Evolutionary conservation across 2,113 vertebrate species (phyloP).

Genomic region (Sebastes fasciatus): DNA sequence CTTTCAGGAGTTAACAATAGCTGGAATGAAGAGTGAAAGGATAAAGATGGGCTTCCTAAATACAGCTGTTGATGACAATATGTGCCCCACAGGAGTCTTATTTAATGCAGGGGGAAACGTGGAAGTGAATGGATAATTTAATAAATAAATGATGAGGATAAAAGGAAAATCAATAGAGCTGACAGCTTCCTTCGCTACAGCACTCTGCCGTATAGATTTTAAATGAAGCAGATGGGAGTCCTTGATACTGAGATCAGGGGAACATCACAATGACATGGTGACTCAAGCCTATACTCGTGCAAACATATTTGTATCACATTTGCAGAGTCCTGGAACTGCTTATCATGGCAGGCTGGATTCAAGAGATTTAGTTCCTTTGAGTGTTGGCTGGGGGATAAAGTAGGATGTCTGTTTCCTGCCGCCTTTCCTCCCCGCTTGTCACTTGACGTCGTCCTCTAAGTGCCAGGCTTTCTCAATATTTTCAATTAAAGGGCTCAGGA

Average conservation of each 20-base stretch:
- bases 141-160: slow-evolving; percentile 72
- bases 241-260: slow-evolving; percentile 38
- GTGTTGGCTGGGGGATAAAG: slow-evolving; percentile 45
- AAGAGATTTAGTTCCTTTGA: slow-evolving; percentile 52
- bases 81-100: slow-evolving; percentile 16
- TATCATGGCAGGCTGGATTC: slow-evolving; percentile 56
- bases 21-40: slow-evolving; percentile 10
- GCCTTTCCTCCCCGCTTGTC: slow-evolving; percentile 51
- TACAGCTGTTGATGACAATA: slow-evolving; percentile 12
- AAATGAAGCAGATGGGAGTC: slow-evolving; percentile 59
- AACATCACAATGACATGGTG: slow-evolving; percentile 42
- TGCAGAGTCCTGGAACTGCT: slow-evolving; percentile 34
- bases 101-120: slow-evolving; percentile 30
- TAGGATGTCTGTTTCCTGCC: slow-evolving; percentile 58
- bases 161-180: slow-evolving; percentile 73
- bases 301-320: slow-evolving; percentile 52
- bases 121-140: slow-evolving; percentile 61
- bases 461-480: slow-evolving; percentile 51
- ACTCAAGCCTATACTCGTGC: slow-evolving; percentile 34
- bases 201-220: slow-evolving; percentile 61
- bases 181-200: slow-evolving; percentile 48
- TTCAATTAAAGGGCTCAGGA: slow-evolving; percentile 74
- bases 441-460: slow-evolving; percentile 54
- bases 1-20: slow-evolving; percentile 15
- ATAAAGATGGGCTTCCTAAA: slow-evolving; percentile 37